phyloP scores from a whole-genome alignment of 1,140 invertebrate genomes.

The Plutomurus gul region DNA sequence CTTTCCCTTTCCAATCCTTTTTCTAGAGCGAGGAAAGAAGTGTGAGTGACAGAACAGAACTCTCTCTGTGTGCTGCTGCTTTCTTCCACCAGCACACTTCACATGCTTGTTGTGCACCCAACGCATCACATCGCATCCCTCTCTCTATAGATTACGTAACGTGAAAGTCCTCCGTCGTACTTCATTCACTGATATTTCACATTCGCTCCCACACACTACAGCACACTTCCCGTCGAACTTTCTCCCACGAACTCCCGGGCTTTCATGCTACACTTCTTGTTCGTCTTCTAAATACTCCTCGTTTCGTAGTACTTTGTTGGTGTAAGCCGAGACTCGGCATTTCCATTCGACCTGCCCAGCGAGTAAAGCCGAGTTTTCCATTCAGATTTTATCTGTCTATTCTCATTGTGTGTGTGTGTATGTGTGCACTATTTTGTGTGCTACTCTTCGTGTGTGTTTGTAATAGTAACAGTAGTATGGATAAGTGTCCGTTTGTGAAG shows the following conservation, averaged over 20 bases:
- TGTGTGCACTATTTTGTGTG: too few relatives aligned
- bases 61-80: too few relatives aligned
- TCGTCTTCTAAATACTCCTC: too few relatives aligned
- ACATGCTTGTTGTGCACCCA: background rate
- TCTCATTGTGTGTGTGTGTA: too few relatives aligned
- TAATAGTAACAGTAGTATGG: too few relatives aligned
- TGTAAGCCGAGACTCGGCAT: background rate
- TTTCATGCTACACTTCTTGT: background rate
- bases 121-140: background rate
- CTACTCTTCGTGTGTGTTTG: too few relatives aligned
- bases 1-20: constrained; percentile 17
- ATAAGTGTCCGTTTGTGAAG: too few relatives aligned
- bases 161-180: background rate
- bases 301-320: background rate
- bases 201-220: too few relatives aligned
- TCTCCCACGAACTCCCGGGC: background rate
- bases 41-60: background rate
- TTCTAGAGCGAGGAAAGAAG: background rate
- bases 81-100: background rate
- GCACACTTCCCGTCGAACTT: background rate
- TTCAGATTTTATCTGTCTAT: background rate
- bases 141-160: background rate
- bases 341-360: too few relatives aligned
- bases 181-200: constrained; percentile 12
- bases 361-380: background rate